phyloP scores from a whole-genome alignment of 2,888 invertebrate genomes.

The Cosmopolites sordidus region DNA sequence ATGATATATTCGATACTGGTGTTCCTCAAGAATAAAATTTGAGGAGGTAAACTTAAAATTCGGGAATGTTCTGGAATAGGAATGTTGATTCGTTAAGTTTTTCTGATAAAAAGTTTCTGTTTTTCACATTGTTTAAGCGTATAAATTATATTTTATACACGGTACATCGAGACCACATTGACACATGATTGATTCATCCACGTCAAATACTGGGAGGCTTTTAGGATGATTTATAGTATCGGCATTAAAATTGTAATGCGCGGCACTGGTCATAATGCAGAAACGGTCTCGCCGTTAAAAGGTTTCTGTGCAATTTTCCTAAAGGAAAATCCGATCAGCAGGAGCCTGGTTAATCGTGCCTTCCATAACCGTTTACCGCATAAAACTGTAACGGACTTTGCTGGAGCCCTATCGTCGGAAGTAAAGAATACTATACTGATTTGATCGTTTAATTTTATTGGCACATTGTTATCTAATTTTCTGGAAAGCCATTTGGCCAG shows the following conservation, averaged over 20 bases:
- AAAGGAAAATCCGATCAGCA: conserved; percentile 20
- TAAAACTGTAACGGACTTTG: conserved; percentile 13
- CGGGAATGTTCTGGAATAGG: too few relatives aligned
- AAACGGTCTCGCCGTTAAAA: conserved; percentile 7
- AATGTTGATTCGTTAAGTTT: too few relatives aligned
- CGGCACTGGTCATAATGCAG: conserved; percentile 12
- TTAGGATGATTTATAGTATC: not conserved
- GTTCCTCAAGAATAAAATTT: too few relatives aligned
- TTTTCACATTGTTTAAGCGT: too few relatives aligned
- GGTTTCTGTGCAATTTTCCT: conserved; percentile 22
- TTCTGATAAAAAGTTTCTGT: too few relatives aligned
- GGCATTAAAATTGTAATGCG: conserved; percentile 1
- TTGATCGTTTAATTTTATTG: not conserved
- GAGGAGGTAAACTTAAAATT: too few relatives aligned
- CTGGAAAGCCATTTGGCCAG: not conserved
- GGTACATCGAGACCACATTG: too few relatives aligned
- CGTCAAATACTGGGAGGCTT: not conserved
- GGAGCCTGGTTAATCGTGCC: conserved; percentile 20
- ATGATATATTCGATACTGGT: too few relatives aligned
- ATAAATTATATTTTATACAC: too few relatives aligned
- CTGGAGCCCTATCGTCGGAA: conserved; percentile 3
- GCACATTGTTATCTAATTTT: not conserved
- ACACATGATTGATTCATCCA: too few relatives aligned
- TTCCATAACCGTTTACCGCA: conserved; percentile 20
- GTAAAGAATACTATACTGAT: not conserved